A percentile compares a stretch with the other conserved stretches of the same genome.
These are phyloP conservation scores for Dolichotis patagonum DNA, from an alignment of 2,113 vertebrate genomes.

Conservation along the genomic window DNA sequence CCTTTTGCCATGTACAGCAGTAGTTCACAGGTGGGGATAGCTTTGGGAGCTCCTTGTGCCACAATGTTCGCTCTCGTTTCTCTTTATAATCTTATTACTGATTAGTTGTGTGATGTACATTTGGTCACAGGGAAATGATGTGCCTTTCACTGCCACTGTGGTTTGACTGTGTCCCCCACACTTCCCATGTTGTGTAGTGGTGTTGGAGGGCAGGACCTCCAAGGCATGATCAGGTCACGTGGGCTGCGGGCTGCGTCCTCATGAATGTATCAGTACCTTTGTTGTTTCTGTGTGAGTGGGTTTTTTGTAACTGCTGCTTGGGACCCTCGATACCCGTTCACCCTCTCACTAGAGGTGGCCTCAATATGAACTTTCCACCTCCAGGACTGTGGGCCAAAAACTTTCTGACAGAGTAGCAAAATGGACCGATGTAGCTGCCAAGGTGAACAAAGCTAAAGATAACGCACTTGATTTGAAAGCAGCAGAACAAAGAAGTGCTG, in stretches of 20 bases:
- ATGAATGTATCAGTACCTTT: not conserved
- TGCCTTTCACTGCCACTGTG: not conserved
- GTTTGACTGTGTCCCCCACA: not conserved
- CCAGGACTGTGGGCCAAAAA: not conserved
- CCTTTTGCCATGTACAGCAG: not conserved
- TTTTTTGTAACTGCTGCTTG: not conserved
- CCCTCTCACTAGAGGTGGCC: not conserved
- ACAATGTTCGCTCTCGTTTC: not conserved
- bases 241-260: not conserved
- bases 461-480: not conserved
- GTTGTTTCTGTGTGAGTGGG: not conserved
- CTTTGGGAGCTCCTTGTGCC: not conserved
- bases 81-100: not conserved
- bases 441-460: slow-evolving; percentile 43
- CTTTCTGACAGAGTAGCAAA: not conserved
- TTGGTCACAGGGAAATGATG: not conserved
- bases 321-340: too few species aligned
- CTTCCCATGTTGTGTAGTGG: not conserved
- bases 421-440: not conserved
- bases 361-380: not conserved
- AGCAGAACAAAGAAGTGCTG: not conserved
- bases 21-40: not conserved
- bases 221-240: not conserved
- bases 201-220: not conserved
- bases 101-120: not conserved